Conservation (phyloP, 1,140 invertebrate species). For the Zaprionus gabonicus region DNA sequence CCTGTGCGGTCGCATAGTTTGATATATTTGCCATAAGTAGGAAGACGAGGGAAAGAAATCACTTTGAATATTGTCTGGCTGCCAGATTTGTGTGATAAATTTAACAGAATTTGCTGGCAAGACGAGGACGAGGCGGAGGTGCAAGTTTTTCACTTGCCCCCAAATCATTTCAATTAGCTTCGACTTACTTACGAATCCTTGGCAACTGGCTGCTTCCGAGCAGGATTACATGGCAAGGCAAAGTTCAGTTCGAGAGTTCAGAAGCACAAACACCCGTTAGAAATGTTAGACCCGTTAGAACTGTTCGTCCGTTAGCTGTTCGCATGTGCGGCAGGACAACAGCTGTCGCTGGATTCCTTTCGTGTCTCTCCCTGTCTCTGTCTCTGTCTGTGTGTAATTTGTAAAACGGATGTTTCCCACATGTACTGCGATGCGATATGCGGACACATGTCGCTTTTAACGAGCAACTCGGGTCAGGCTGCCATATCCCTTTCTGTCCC, state of each 20-base stretch:
- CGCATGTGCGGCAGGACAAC: not conserved
- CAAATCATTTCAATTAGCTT: constrained; percentile 53
- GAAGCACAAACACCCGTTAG: not conserved
- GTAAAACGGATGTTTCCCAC: constrained; percentile 70
- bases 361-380: constrained; percentile 25
- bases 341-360: constrained; percentile 43
- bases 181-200: constrained; percentile 26
- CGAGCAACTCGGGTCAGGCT: constrained; percentile 23
- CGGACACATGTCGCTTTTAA: constrained; percentile 63
- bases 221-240: not conserved
- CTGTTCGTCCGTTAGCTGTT: not conserved
- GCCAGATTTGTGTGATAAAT: constrained; percentile 64
- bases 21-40: constrained; percentile 39
- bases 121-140: not conserved
- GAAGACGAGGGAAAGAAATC: constrained; percentile 49
- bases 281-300: not conserved
- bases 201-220: not conserved
- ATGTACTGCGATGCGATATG: constrained; percentile 60
- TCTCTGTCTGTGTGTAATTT: constrained; percentile 57
- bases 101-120: constrained; percentile 49
- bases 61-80: constrained; percentile 56
- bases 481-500: not conserved
- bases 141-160: constrained; percentile 49
- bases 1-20: constrained; percentile 53
- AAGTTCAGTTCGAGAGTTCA: not conserved